Evolutionary conservation across 2,113 vertebrate species (phyloP).

Genomic region (Uria lomvia): DNA sequence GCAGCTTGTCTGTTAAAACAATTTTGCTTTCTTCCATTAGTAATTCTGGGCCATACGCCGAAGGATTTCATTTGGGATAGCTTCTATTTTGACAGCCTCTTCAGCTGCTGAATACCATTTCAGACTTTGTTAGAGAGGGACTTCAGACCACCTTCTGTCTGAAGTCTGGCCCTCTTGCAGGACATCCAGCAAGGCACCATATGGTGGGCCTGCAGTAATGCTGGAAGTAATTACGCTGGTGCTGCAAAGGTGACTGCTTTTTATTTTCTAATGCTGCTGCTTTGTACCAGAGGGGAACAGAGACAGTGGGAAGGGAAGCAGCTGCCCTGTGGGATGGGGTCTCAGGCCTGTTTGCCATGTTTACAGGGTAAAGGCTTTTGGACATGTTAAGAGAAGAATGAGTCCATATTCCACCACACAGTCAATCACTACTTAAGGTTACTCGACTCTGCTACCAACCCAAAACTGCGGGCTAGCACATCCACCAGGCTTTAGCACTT

Average conservation of each 20-base stretch:
- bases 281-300: background rate
- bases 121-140: background rate
- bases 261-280: background rate
- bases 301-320: background rate
- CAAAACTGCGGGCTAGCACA: background rate
- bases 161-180: background rate
- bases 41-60: background rate
- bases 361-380: background rate
- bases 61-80: background rate
- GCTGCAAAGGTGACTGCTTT: background rate
- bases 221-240: background rate
- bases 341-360: background rate
- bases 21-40: constrained; percentile 9
- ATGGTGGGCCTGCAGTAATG: background rate
- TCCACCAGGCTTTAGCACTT: background rate
- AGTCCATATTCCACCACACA: background rate
- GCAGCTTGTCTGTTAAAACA: constrained; percentile 28
- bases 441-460: background rate
- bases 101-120: background rate
- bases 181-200: background rate
- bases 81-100: constrained; percentile 17
- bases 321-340: background rate
- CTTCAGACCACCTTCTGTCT: background rate
- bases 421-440: background rate
- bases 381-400: background rate